A percentile compares a stretch with the other conserved stretches of the same genome.
Conservation (phyloP, 2,888 invertebrate species). For the Venustoraphidia nigricollis region DNA sequence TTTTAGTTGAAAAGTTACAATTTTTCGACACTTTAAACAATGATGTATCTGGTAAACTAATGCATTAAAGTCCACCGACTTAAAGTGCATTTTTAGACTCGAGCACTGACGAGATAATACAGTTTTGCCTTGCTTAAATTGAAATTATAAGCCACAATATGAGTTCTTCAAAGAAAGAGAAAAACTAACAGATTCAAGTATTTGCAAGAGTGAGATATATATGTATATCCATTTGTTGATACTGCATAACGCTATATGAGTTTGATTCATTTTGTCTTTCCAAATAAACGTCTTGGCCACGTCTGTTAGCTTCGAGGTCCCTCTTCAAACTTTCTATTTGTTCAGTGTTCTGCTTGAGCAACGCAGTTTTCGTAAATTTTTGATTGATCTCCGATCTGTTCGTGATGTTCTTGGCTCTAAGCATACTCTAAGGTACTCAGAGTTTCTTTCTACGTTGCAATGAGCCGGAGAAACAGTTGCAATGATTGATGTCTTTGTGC, state of each 20-base stretch:
- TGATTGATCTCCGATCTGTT: conserved; percentile 90
- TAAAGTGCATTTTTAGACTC: no score
- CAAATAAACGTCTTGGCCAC: conserved; percentile 77
- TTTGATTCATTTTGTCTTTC: no score
- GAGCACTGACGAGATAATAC: no score
- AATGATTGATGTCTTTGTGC: conserved; percentile 94
- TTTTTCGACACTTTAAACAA: no score
- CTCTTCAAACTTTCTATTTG: conserved; percentile 79
- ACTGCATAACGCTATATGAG: no score
- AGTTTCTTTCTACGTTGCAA: conserved; percentile 80
- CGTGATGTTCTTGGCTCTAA: conserved; percentile 85
- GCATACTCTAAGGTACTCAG: conserved; percentile 93
- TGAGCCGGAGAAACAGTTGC: conserved; percentile 88
- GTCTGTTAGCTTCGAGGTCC: conserved; percentile 74
- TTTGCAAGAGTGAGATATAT: conserved; percentile 71
- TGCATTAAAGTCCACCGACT: no score
- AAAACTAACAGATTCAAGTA: conserved; percentile 75
- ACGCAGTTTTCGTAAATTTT: conserved; percentile 66
- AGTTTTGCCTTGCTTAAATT: no score
- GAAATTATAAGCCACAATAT: not conserved
- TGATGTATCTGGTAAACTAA: no score
- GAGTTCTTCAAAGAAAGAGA: conserved; percentile 28
- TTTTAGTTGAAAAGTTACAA: no score
- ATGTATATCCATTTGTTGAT: no score
- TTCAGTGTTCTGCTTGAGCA: conserved; percentile 72